phyloP scores from a whole-genome alignment of 2,888 invertebrate species.

The Gymnosoma rotundatum region DNA sequence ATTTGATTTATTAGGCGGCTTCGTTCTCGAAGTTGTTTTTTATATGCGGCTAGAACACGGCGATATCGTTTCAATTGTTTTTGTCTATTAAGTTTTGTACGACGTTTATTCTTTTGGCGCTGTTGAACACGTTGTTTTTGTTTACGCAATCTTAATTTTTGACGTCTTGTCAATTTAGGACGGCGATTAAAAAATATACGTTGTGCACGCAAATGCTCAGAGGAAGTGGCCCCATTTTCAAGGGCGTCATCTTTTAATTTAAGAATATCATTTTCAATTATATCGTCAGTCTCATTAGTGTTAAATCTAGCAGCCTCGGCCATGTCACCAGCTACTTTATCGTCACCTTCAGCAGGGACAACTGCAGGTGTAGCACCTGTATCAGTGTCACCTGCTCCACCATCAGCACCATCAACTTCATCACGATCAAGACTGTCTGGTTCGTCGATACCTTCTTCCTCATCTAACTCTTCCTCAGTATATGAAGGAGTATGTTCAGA shows the following conservation, averaged over 20 bases:
- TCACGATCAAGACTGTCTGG: too few species aligned
- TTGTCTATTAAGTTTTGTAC: slow-evolving; percentile 67
- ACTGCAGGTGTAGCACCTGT: neutral
- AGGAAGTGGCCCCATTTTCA: slow-evolving; percentile 52
- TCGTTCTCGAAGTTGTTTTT: neutral
- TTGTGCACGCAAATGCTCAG: neutral
- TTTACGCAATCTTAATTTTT: neutral
- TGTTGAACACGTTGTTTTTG: neutral
- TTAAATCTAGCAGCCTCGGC: neutral
- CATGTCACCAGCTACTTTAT: neutral
- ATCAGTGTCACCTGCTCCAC: neutral
- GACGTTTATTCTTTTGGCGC: slow-evolving; percentile 29
- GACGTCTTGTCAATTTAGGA: neutral
- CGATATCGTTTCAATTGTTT: slow-evolving; percentile 52
- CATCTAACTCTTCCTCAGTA: too few species aligned
- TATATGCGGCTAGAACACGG: neutral
- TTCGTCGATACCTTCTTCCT: too few species aligned
- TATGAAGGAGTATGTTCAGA: neutral
- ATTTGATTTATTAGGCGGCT: slow-evolving; percentile 4
- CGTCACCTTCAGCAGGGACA: neutral
- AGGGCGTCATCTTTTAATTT: slow-evolving; percentile 35
- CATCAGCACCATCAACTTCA: too few species aligned
- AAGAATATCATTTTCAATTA: neutral
- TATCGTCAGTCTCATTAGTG: slow-evolving; percentile 7
- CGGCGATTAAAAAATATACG: neutral